Base-by-base conservation (phyloP, 2,888 invertebrate species). In the Pammene fasciana region DNA sequence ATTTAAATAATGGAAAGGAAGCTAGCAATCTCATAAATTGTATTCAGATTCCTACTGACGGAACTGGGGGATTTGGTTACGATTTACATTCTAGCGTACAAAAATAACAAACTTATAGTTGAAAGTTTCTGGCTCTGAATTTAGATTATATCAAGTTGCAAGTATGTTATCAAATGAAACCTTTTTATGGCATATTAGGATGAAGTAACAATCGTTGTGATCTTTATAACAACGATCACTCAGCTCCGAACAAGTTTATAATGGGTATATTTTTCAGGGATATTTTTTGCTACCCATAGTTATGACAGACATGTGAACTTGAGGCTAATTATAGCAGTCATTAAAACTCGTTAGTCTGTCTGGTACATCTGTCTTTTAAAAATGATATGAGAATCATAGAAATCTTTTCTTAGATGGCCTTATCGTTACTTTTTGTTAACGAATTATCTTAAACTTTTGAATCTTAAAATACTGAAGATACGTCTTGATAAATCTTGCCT, bases 261-360 rank as follows among this genome's bases (percentile, higher is more conserved):
- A 48, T 10, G 9, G 41, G 41, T 26, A 18, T 43, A 61, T 11
- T 18, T 61, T 18, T 50, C 18, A 65, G n/a, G 34, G 14, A 14
- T 45, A 54, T 41, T 50, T 57, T 65, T 54, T 60, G 54, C 54
- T 8, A 13, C n/a, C n/a, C n/a, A n/a, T 26, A 26, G 26, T 26
- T 59, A 11, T n/a, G 11, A 38, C 26, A 52, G 14, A 50, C n/a
- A 43, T 59, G 13, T 54, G 65, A 48, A 54, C 48, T 54, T 34
- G 16, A 10, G 70, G 65, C 65, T 59, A 65, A 55, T 38, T 60
- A 54, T 41, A 38, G 57, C 59, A 18, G 36, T 57, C 26, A 52
- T 68, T 65, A 64, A 38, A 59, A 65, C 65, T 59, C 16, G 26
- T 59, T 18, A 13, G 62, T 54, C 59, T 54, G 68, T 14, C 65